Base-by-base conservation (phyloP, 2,888 invertebrate genomes). In the Drosophila setosimentum region DNA sequence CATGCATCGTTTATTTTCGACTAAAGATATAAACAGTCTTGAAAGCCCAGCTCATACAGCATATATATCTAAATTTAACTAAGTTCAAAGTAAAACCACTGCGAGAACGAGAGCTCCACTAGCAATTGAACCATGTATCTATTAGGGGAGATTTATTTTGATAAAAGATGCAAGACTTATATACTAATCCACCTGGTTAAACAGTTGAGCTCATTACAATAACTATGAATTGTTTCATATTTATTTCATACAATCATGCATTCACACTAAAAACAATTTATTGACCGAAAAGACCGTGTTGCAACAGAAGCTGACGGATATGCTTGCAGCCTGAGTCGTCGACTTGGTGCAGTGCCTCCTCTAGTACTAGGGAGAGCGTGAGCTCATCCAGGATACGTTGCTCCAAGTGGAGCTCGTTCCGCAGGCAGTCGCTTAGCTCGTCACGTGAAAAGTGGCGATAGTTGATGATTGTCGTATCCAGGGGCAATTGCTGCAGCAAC, bases 401-500 rank as follows among this genome's bases (percentile, higher is more conserved):
- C 57, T 77, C 76, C 50, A 48, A 27, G 1, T 54, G 49, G 30
- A 85, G 48, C 32, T 80, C 80, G 6, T 57, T 67, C 13, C 63
- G 49, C 49, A 83, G 64, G 29, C 83, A 83, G 24, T 62, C 78
- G 16, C 33, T 6, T 2, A 83, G 55, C 2, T 83, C 82, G 2
- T 65, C 54, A 0, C 74, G 68, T 0, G 73, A 80, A 30, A 83
- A 83, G 4, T 53, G 24, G 0, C 71, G 72, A 68, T 65, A 83
- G 71, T 64, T 73, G 0, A 84, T 48, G 30, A 83, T 63, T 16
- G 78, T 57, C 8, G 82, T 80, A 0, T 82, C 85, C 11, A 51
- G 35, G 53, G 83, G 83, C 33, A 83, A 29, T 24, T 83, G 71
- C 48, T 82, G 82, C 69, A 83, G 66, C 60, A 78, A 3, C 49